These are phyloP conservation scores for Sweltsa coloradensis DNA, from an alignment of 1,140 invertebrate species.

Conservation along the genomic window DNA sequence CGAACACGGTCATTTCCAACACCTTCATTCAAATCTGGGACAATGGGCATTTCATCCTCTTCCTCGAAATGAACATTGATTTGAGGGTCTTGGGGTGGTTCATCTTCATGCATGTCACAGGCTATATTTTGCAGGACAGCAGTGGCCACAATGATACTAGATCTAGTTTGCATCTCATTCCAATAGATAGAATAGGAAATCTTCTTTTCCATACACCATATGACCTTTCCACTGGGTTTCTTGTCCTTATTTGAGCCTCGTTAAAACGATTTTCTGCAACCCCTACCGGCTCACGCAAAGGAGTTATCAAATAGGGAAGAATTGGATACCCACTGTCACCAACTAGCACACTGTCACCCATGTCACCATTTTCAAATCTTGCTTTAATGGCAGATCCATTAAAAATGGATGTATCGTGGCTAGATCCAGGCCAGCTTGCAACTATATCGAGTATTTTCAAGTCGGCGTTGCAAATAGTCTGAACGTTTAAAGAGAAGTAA, in stretches of 20 bases:
- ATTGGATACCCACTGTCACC: slow-evolving; percentile 22
- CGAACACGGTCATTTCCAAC: too few relatives aligned
- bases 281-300: slow-evolving; percentile 18
- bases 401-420: slow-evolving; percentile 24
- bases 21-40: too few relatives aligned
- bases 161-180: slow-evolving; percentile 19
- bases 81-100: slow-evolving; percentile 6
- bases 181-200: slow-evolving; percentile 32
- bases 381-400: slow-evolving; percentile 14
- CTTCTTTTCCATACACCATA: slow-evolving; percentile 29
- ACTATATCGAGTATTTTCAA: slow-evolving; percentile 26
- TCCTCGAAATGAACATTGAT: too few relatives aligned
- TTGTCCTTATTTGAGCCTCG: slow-evolving; percentile 27
- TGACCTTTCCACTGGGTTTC: slow-evolving; percentile 28
- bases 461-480: slow-evolving; percentile 25
- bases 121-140: slow-evolving; percentile 15
- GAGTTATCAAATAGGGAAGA: slow-evolving; percentile 20
- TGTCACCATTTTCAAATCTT: slow-evolving; percentile 16
- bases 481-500: slow-evolving; percentile 31
- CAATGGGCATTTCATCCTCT: too few relatives aligned
- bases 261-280: slow-evolving; percentile 25
- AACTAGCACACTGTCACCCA: slow-evolving; percentile 20
- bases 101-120: not conserved
- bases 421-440: slow-evolving; percentile 27
- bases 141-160: slow-evolving; percentile 13